Evolutionary conservation across 2,113 vertebrate genomes (phyloP).

Genomic region (Oreochromis spilurus): DNA sequence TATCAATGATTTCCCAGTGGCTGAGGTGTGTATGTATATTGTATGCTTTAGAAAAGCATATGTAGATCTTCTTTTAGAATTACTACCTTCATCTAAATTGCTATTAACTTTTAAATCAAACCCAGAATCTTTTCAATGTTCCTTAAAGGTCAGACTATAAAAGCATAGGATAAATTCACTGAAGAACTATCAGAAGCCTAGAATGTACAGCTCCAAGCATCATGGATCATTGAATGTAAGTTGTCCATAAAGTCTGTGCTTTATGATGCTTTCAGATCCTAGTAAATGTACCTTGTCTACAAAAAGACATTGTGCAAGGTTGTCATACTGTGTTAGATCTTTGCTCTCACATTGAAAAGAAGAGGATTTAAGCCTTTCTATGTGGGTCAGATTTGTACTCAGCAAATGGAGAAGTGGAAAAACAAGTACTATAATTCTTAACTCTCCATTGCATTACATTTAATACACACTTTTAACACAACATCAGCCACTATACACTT

Average conservation of each 20-base stretch:
- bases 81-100: not conserved
- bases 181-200: not conserved
- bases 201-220: not conserved
- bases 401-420: not conserved
- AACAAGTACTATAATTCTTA: not conserved
- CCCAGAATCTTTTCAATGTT: not conserved
- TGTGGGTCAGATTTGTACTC: not conserved
- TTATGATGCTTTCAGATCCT: slow-evolving; percentile 9
- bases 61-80: not conserved
- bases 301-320: slow-evolving; percentile 18
- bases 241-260: slow-evolving; percentile 20
- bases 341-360: not conserved
- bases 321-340: not conserved
- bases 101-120: not conserved
- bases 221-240: slow-evolving; percentile 25
- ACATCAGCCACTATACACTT: not conserved
- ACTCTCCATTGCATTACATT: not conserved
- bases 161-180: not conserved
- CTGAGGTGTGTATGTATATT: not conserved
- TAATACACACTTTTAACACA: not conserved
- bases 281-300: slow-evolving; percentile 24
- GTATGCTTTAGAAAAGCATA: not conserved
- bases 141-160: not conserved
- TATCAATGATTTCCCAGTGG: not conserved
- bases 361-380: not conserved